A percentile compares a stretch with the other conserved stretches of the same genome.
Conservation (phyloP, 2,888 invertebrate genomes). For the Lucinisca nassula region DNA sequence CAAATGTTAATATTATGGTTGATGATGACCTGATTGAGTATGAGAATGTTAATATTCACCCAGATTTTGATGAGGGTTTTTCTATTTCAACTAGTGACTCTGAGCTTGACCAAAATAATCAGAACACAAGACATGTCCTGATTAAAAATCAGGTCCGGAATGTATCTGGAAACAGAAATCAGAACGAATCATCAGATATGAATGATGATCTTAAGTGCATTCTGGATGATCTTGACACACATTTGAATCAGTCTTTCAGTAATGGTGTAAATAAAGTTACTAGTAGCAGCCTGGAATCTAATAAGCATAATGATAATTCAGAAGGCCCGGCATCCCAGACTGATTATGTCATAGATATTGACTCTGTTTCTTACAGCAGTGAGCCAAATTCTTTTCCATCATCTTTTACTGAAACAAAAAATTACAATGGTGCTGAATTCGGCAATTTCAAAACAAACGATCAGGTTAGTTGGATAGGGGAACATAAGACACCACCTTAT, state of each 20-base stretch:
- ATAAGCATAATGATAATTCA: not conserved
- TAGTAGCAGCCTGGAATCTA: not conserved
- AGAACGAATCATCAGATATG: not conserved
- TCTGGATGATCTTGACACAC: not conserved
- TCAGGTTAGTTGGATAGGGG: not conserved
- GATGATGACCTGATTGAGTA: constrained; percentile 55
- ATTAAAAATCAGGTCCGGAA: not conserved
- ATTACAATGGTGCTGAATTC: not conserved
- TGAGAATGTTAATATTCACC: constrained; percentile 48
- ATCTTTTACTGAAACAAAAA: too few relatives aligned
- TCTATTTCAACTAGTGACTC: not conserved
- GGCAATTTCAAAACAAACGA: not conserved
- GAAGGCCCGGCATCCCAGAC: not conserved
- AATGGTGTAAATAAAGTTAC: not conserved
- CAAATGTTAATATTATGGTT: not conserved
- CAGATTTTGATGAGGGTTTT: constrained; percentile 1
- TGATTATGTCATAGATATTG: not conserved
- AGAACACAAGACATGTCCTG: not conserved
- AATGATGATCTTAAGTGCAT: not conserved
- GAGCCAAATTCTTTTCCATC: not conserved
- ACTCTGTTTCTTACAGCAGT: not conserved
- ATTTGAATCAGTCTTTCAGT: not conserved
- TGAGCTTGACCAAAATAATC: constrained; percentile 23
- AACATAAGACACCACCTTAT: constrained; percentile 28
- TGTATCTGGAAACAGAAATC: not conserved